Evolutionary conservation across 1,140 invertebrate genomes (phyloP).

Genomic region (Drosophila bipectinata): DNA sequence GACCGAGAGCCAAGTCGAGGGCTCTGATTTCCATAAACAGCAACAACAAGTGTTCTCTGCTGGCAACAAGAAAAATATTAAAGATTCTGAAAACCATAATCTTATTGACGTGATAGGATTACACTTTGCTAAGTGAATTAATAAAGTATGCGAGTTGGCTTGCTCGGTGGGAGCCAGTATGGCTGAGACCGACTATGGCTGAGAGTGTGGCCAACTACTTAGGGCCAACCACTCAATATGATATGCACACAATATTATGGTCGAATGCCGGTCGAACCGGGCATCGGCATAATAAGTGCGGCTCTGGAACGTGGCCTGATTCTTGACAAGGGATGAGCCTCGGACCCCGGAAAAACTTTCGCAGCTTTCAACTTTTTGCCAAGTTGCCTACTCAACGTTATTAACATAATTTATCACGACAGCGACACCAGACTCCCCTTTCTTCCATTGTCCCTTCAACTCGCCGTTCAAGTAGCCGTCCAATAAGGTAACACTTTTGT

Average conservation of each 20-base stretch:
- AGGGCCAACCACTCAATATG: slow-evolving; percentile 70
- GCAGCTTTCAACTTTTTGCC: slow-evolving; percentile 61
- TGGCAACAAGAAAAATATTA: slow-evolving; percentile 71
- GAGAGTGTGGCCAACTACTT: slow-evolving; percentile 60
- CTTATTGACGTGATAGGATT: slow-evolving; percentile 84
- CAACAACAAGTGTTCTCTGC: slow-evolving; percentile 53
- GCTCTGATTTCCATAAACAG: slow-evolving; percentile 76
- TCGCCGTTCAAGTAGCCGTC: slow-evolving; percentile 26
- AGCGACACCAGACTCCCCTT: slow-evolving; percentile 55
- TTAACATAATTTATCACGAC: slow-evolving; percentile 82
- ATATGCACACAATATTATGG: slow-evolving; percentile 78
- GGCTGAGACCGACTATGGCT: background rate
- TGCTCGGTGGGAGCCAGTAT: background rate
- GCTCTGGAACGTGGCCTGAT: slow-evolving; percentile 60
- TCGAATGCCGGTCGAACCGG: slow-evolving; percentile 49
- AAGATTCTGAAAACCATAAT: slow-evolving; percentile 83
- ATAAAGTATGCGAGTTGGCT: slow-evolving; percentile 63
- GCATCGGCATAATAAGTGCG: slow-evolving; percentile 15
- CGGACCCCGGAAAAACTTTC: slow-evolving; percentile 50
- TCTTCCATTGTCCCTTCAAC: background rate
- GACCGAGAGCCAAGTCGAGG: slow-evolving; percentile 47
- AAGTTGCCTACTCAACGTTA: slow-evolving; percentile 68
- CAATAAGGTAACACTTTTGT: slow-evolving; percentile 79
- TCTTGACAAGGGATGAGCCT: slow-evolving; percentile 74
- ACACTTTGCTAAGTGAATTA: slow-evolving; percentile 83